Conservation (phyloP, 2,113 vertebrate species). For the Lichenostomus cassidix region DNA sequence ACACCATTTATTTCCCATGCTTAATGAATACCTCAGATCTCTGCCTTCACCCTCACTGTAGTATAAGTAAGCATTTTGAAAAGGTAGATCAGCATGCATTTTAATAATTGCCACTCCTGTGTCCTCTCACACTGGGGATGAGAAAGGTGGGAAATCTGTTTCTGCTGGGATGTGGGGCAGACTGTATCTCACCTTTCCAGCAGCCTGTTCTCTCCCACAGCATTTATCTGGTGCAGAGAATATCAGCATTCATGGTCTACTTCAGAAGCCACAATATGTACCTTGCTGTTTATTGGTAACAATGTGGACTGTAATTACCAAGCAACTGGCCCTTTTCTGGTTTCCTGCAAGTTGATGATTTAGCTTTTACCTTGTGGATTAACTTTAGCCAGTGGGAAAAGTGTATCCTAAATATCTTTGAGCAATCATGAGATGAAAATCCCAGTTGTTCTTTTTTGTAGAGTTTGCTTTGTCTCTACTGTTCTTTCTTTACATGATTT, state of each 20-base stretch:
- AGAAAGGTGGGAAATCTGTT: not conserved
- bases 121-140: not conserved
- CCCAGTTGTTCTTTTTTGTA: not conserved
- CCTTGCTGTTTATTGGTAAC: not conserved
- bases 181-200: not conserved
- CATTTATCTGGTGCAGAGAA: not conserved
- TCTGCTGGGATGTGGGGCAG: not conserved
- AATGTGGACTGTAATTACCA: not conserved
- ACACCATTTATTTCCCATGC: not conserved
- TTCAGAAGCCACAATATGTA: accelerated
- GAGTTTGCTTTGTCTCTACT: not conserved
- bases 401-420: not conserved
- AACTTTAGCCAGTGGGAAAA: not conserved
- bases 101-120: not conserved
- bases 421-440: not conserved
- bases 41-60: not conserved
- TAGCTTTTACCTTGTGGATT: not conserved
- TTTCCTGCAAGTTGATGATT: not conserved
- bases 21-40: not conserved
- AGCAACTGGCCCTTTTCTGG: not conserved
- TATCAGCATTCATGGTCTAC: not conserved
- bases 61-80: not conserved
- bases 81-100: not conserved
- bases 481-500: not conserved
- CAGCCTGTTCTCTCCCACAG: not conserved